Conservation (phyloP, 2,113 vertebrate species). For the Catagonus wagneri region DNA sequence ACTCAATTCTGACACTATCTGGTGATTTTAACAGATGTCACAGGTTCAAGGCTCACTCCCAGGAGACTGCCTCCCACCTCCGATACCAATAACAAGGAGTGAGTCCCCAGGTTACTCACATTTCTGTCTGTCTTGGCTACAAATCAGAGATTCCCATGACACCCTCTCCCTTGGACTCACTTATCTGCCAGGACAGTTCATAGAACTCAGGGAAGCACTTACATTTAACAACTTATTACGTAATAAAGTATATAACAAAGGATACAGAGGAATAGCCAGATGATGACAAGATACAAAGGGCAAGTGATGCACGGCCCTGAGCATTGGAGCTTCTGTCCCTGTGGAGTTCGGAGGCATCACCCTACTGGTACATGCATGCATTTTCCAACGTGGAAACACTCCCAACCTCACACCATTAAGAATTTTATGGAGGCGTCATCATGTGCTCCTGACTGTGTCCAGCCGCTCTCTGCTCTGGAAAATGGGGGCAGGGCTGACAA, state of each 20-base stretch:
- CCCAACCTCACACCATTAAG: not conserved
- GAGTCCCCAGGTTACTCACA: not conserved
- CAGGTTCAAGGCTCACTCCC: not conserved
- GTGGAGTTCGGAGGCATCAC: not conserved
- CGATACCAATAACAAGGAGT: no score
- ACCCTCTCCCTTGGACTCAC: not conserved
- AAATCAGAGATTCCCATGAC: not conserved
- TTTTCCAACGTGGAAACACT: not conserved
- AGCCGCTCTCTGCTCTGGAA: not conserved
- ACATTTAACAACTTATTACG: not conserved
- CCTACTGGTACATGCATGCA: rapidly evolving
- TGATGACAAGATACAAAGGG: not conserved
- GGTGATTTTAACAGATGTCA: not conserved
- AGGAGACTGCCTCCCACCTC: rapidly evolving
- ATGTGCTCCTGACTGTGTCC: not conserved
- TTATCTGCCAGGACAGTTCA: not conserved
- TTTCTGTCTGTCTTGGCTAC: not conserved
- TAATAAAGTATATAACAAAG: not conserved
- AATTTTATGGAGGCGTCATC: not conserved
- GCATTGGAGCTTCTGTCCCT: not conserved
- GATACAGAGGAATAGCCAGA: not conserved
- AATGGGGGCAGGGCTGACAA: not conserved
- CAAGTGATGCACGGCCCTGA: not conserved
- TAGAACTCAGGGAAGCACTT: not conserved
- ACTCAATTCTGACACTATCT: not conserved